A percentile compares a stretch with the other conserved stretches of the same genome.
Conservation (phyloP, 2,797 vertebrate genomes). For the Micromesistius poutassou region DNA sequence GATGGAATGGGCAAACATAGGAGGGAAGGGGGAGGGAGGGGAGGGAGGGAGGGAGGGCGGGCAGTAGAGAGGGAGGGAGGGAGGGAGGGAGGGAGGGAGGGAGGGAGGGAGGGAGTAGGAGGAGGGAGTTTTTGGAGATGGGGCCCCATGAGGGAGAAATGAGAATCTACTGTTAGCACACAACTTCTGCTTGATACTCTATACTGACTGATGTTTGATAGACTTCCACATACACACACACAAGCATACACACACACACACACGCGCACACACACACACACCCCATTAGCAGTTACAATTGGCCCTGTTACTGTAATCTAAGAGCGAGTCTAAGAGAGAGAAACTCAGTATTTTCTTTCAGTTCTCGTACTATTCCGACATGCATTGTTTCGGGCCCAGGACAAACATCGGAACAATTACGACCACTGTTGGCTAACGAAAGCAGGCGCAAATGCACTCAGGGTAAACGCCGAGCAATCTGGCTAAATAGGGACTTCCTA, state of each 20-base stretch:
- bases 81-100: not conserved
- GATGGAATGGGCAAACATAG: constrained; percentile 64
- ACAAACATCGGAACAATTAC: not conserved
- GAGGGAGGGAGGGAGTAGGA: not conserved
- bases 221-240: no score
- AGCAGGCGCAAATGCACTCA: constrained; percentile 10
- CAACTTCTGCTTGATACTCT: constrained; percentile 8
- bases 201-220: not conserved
- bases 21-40: constrained; percentile 12
- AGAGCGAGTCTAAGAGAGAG: constrained; percentile 9
- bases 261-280: constrained; percentile 24
- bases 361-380: constrained; percentile 5
- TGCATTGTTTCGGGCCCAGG: constrained; percentile 25
- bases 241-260: constrained; percentile 8
- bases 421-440: constrained; percentile 7
- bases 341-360: constrained; percentile 7
- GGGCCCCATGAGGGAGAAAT: constrained; percentile 1
- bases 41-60: not conserved
- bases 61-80: not conserved
- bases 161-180: constrained; percentile 5
- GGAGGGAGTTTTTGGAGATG: not conserved
- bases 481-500: not conserved
- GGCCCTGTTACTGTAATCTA: constrained; percentile 17
- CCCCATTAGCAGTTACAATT: constrained; percentile 8
- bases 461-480: not conserved